These are phyloP conservation scores for Parazoanthus swiftii DNA, from an alignment of 92 coral and sea anemone genomes.

Conservation along the genomic window DNA sequence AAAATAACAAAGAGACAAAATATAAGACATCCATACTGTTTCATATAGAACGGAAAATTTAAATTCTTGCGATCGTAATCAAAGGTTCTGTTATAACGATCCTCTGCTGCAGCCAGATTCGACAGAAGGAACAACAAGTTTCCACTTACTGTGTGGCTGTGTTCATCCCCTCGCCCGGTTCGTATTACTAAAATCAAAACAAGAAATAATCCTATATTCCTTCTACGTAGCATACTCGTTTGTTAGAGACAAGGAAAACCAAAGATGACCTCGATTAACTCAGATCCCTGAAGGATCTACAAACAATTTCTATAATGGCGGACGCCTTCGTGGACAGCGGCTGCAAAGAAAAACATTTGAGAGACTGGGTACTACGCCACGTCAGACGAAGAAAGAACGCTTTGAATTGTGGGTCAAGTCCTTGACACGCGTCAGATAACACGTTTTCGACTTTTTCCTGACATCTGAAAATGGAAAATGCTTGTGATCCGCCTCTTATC, in stretches of 20 bases:
- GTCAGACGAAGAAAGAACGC: conserved; percentile 63
- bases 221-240: conserved; percentile 58
- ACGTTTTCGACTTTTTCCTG: too few relatives aligned
- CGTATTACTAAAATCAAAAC: conserved; percentile 63
- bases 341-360: conserved; percentile 48
- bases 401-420: conserved; percentile 58
- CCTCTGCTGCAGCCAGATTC: neutral
- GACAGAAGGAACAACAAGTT: neutral
- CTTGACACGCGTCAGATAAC: conserved; percentile 28
- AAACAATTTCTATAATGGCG: conserved; percentile 73
- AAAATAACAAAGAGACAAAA: neutral
- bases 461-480: too few relatives aligned
- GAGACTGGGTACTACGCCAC: conserved; percentile 83
- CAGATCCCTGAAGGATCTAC: conserved; percentile 48
- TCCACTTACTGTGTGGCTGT: conserved; percentile 88
- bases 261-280: conserved; percentile 58
- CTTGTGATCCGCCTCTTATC: too few relatives aligned
- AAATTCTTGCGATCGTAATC: neutral
- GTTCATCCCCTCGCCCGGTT: conserved; percentile 90
- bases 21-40: neutral
- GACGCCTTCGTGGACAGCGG: conserved; percentile 76
- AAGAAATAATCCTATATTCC: conserved; percentile 57
- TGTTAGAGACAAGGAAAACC: conserved; percentile 47
- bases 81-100: neutral
- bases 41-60: neutral